These are phyloP conservation scores for cattle (Bos taurus) DNA, from an alignment of 2,113 vertebrate species.

Conservation along the genomic window DNA sequence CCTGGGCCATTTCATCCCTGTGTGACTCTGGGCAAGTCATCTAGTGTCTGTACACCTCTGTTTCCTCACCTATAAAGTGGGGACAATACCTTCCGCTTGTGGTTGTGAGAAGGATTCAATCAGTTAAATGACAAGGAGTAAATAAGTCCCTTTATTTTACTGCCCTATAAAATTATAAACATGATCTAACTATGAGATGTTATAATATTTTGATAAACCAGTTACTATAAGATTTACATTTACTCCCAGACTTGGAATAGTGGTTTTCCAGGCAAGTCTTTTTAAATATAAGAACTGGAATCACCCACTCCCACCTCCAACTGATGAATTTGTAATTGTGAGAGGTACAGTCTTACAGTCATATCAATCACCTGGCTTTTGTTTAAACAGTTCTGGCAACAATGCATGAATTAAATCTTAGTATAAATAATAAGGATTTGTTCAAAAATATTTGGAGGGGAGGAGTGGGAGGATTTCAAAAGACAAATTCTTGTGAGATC, in stretches of 20 bases:
- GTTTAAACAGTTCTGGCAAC: background rate
- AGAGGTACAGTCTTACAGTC: background rate
- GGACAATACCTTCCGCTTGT: background rate
- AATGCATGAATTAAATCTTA: background rate
- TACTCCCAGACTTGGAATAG: background rate
- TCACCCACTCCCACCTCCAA: background rate
- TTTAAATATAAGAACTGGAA: background rate
- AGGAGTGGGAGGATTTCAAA: background rate
- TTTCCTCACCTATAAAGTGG: background rate
- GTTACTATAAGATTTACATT: background rate
- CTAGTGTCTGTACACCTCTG: background rate
- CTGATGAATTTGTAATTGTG: background rate
- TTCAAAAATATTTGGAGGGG: background rate
- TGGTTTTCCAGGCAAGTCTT: background rate
- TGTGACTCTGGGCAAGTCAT: background rate
- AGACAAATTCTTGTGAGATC: background rate
- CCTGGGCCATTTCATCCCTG: background rate
- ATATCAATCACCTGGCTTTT: background rate
- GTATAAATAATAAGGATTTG: background rate
- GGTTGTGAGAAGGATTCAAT: background rate
- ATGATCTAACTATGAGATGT: background rate
- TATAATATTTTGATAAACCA: background rate
- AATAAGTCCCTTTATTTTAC: background rate
- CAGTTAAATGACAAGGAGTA: background rate
- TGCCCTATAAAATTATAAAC: background rate